Base-by-base conservation (phyloP, 1,140 invertebrate species). In the Telenomus remus region DNA sequence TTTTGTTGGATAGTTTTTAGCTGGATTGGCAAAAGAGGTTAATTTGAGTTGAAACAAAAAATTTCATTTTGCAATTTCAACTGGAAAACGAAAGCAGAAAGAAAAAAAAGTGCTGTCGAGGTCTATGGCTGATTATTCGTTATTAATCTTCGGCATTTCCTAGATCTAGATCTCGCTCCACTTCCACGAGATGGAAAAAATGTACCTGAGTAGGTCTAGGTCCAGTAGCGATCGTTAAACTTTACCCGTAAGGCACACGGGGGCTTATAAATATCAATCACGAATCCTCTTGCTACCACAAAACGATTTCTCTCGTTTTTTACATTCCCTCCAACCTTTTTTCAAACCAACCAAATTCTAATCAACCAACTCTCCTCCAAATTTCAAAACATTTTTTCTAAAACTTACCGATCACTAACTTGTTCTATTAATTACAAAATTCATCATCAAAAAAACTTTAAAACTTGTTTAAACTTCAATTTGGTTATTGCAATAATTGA, bases 141-240 rank as follows among this genome's bases (percentile, higher is more conserved):
- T 64, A 64, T 72, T 64, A 64, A 64, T 72, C 51, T 70, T 60
- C 39, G 55, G 48, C 44, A 44, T 0, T 65, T 74, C 57, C 46
- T 48, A 48, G 47, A 68, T 68, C 64, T 51, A 69, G 72, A 75
- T 75, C 57, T 74, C 34, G 71, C 60, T 60, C 63, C 46, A 74
- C 37, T 61, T 72, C 16, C 46, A 19, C 11, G 43, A 3, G 9
- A 56, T 33, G 39, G 66, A 74, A 63, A 66, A 61, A 61, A 33
- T 43, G 57, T 69, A 56, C 49, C 55, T 69, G 75, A 78, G 69
- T 78, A 78, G 75, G 75, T 78, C 74, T 77, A 77, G 74, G 68
- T 77, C 74, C 69, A 34, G 53, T 50, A 34, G 44, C 65, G 54
- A 65, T 76, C 74, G 63, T 76, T 76, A 76, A 76, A 57, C 44